Evolutionary conservation across 2,797 vertebrate genomes (phyloP).

Genomic region (Pantherophis alleghaniensis): DNA sequence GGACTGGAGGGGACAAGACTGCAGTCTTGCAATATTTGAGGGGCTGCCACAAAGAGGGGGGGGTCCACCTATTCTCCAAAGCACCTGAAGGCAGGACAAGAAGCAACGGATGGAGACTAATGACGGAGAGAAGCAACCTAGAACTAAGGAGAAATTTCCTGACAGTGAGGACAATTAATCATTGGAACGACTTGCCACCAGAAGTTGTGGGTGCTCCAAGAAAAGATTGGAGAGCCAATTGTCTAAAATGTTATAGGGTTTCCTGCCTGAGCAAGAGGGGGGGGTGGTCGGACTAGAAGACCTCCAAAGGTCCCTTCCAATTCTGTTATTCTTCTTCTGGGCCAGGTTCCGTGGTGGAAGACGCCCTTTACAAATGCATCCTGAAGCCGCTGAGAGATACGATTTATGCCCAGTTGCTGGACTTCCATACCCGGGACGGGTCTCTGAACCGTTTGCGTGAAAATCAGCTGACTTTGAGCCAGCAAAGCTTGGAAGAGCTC

Average conservation of each 20-base stretch:
- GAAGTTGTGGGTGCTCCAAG: background rate
- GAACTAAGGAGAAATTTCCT: background rate
- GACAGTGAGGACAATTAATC: background rate
- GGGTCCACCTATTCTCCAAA: background rate
- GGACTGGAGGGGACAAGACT: background rate
- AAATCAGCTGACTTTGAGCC: constrained; percentile 73
- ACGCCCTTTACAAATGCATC: constrained; percentile 79
- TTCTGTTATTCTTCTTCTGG: background rate
- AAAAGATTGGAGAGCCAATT: background rate
- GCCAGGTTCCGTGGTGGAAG: constrained; percentile 79
- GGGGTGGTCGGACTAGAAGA: background rate
- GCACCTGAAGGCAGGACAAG: background rate
- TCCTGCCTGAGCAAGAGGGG: background rate
- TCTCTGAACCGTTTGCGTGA: constrained; percentile 68
- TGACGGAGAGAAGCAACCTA: background rate
- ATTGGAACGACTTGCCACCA: background rate
- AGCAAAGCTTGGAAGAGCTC: constrained; percentile 62
- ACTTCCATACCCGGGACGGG: constrained; percentile 61
- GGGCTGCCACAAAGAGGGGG: background rate
- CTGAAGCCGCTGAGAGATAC: constrained; percentile 76
- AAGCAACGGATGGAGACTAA: background rate
- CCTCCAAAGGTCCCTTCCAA: background rate
- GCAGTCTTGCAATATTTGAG: background rate
- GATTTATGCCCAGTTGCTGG: constrained; percentile 76
- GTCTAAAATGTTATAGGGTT: background rate